These are phyloP conservation scores for Polypedilum vanderplanki DNA, from an alignment of 1,140 invertebrate species.

Conservation along the genomic window DNA sequence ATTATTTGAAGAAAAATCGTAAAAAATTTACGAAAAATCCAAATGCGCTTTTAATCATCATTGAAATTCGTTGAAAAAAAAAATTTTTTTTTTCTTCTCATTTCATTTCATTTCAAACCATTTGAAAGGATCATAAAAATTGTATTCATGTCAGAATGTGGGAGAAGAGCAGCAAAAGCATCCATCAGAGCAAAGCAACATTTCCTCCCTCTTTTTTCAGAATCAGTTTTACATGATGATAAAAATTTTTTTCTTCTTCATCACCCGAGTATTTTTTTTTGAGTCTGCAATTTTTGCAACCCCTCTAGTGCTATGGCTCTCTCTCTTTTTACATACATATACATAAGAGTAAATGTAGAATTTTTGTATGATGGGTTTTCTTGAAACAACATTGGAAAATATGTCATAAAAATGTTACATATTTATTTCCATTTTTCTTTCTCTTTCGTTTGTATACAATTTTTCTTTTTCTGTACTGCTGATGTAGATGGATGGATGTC, in stretches of 20 bases:
- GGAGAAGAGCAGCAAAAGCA: too few relatives aligned
- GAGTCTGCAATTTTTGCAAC: not conserved
- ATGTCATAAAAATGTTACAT: constrained; percentile 29
- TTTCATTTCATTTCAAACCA: not conserved
- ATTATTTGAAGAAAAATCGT: too few relatives aligned
- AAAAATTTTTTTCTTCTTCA: not conserved
- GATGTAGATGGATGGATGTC: not conserved
- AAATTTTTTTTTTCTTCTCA: too few relatives aligned
- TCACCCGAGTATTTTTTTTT: too few relatives aligned
- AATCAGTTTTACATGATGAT: not conserved
- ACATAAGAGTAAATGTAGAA: not conserved
- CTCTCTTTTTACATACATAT: constrained; percentile 9
- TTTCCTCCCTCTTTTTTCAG: constrained; percentile 16
- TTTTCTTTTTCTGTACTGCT: not conserved
- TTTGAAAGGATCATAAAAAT: constrained; percentile 9
- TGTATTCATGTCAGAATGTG: not conserved
- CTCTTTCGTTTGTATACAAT: too few relatives aligned
- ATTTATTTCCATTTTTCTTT: constrained; percentile 12
- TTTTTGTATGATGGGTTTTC: constrained; percentile 26
- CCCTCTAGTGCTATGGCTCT: not conserved
- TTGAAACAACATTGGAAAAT: constrained; percentile 28
- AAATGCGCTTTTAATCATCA: too few relatives aligned
- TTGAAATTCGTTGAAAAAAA: too few relatives aligned
- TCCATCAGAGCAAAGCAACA: too few relatives aligned
- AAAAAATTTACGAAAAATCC: too few relatives aligned